Evolutionary conservation across 1,140 invertebrate species (phyloP).

Genomic region (Drosophila pachea): DNA sequence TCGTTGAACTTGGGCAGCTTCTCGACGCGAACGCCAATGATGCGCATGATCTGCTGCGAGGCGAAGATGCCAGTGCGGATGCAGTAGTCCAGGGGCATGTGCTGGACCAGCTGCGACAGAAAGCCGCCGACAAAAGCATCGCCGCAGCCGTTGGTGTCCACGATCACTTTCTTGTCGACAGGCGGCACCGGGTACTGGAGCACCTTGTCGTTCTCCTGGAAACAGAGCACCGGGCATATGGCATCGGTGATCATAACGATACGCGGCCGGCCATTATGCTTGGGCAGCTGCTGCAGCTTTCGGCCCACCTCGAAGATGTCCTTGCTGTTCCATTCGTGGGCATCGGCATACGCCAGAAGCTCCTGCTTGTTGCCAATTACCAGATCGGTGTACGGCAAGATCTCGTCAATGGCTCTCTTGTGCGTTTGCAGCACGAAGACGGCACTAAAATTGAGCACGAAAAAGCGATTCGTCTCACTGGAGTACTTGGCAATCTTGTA

Average conservation of each 20-base stretch:
- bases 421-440: conserved; percentile 56
- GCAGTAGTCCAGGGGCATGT: conserved; percentile 80
- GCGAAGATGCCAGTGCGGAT: conserved; percentile 61
- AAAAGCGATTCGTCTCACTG: conserved; percentile 20
- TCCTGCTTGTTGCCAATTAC: conserved; percentile 61
- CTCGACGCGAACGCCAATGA: conserved; percentile 51
- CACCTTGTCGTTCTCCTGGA: conserved; percentile 49
- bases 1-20: conserved; percentile 55
- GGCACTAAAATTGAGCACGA: conserved; percentile 60
- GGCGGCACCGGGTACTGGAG: conserved; percentile 81
- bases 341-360: conserved; percentile 34
- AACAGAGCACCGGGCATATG: conserved; percentile 50
- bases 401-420: conserved; percentile 10
- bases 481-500: conserved; percentile 16
- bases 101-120: conserved; percentile 90
- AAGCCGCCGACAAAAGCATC: conserved; percentile 99
- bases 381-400: conserved; percentile 48
- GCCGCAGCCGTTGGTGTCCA: conserved; percentile 98
- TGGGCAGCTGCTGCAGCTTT: conserved; percentile 40
- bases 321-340: conserved; percentile 42
- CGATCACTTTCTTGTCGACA: conserved; percentile 86
- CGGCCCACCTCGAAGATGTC: conserved; percentile 56
- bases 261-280: conserved; percentile 33
- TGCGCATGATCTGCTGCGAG: conserved; percentile 40
- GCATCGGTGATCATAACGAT: conserved; percentile 46